Base-by-base conservation (phyloP, 2,113 vertebrate genomes). In the Ictidomys tridecemlineatus region DNA sequence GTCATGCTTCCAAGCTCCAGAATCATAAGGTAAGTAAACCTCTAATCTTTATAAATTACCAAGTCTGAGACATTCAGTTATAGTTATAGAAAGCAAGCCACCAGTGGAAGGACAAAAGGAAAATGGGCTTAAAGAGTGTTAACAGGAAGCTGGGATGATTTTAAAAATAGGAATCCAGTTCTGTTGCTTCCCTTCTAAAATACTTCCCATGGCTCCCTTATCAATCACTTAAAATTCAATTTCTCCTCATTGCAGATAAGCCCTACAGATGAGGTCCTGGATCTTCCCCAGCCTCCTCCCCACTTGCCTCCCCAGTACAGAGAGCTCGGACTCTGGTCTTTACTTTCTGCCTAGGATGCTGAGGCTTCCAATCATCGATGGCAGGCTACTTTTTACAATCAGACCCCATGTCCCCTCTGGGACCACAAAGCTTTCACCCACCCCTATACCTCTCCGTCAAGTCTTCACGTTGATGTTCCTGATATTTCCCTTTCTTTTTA, bases 301-400 rank as follows among this genome's bases (percentile, higher is more conserved):
- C 24, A 10, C 4, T 1, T 4, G 1, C 2, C 51, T 20, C 9
- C 3, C n/a, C 34, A 0, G 3, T 9, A 16, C 1, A 18, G 37
- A 42, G 1, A 0, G 2, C 11, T 20, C 61, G 8, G 5, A 1
- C 3, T 4, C 32, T 51, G 20, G 45, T 10, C 70, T 78, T 26
- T 16, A 3, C 10, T 14, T 8, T 67, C 96, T 37, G 18, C 45
- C 37, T 4, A 12, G 12, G 30, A 26, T 1, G 5, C 11, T 5
- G 32, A 72, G 16, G 67, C 37, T 89, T n/a, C 10, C 51, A 34
- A 39, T 63, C 10, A 34, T 10, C 34, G 10, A 6, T 5, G 30
- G 65, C 0, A 79, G 51, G 39, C 30, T 77, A 18, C 76, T 72
- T 37, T 6, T 7, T 18, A 2, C 18, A 87, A 14, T 14, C 28